Evolutionary conservation across 1,140 invertebrate genomes (phyloP).

Genomic region (Drosophila melanogaster): DNA sequence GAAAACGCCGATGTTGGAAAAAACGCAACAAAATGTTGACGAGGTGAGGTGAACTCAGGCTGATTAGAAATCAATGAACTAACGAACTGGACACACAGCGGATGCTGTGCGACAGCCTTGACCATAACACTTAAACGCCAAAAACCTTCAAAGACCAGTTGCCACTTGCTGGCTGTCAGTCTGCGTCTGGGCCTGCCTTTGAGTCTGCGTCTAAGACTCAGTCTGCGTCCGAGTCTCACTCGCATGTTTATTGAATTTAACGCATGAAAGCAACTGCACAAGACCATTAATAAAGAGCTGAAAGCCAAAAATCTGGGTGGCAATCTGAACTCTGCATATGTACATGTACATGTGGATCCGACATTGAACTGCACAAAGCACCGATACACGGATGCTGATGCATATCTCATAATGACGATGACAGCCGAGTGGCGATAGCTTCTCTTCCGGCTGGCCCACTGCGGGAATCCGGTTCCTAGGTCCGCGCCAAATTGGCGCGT

Average conservation of each 20-base stretch:
- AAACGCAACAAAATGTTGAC: slow-evolving; percentile 26
- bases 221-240: background rate
- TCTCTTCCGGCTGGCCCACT: slow-evolving; percentile 49
- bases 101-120: slow-evolving; percentile 57
- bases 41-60: slow-evolving; percentile 44
- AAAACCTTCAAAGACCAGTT: slow-evolving; percentile 75
- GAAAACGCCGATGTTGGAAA: slow-evolving; percentile 24
- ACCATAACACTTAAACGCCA: slow-evolving; percentile 75
- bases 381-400: slow-evolving; percentile 34
- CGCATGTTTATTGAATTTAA: slow-evolving; percentile 69
- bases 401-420: slow-evolving; percentile 32
- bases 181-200: slow-evolving; percentile 12
- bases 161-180: slow-evolving; percentile 54
- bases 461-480: background rate
- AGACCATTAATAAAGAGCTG: slow-evolving; percentile 68
- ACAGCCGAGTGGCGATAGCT: slow-evolving; percentile 26
- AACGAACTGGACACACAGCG: slow-evolving; percentile 55
- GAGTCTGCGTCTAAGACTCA: slow-evolving; percentile 8
- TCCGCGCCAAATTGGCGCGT: slow-evolving; percentile 51
- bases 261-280: slow-evolving; percentile 67
- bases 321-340: slow-evolving; percentile 58
- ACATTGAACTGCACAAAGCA: slow-evolving; percentile 68
- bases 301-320: slow-evolving; percentile 52
- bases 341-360: slow-evolving; percentile 14
- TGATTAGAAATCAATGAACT: slow-evolving; percentile 74